phyloP scores from a whole-genome alignment of 2,888 invertebrate species.

The Escarpia spicata region DNA sequence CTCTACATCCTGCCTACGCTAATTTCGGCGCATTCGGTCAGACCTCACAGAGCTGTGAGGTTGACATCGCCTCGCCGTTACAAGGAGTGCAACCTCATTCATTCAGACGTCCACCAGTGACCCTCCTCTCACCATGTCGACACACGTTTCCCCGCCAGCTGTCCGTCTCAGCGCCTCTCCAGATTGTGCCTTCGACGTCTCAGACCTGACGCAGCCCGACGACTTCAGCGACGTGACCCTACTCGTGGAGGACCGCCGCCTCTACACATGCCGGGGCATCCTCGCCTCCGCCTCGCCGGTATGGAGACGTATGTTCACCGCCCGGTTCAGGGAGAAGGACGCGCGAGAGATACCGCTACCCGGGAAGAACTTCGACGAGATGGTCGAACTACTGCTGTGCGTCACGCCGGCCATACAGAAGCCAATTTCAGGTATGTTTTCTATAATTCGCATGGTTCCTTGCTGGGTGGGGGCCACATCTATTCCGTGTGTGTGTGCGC shows the following conservation, averaged over 20 bases:
- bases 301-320: conserved; percentile 44
- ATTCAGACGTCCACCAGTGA: neutral
- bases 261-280: conserved; percentile 43
- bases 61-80: neutral
- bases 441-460: too few species aligned
- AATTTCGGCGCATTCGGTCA: neutral
- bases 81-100: neutral
- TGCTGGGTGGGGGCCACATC: too few species aligned
- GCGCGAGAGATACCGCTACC: conserved; percentile 44
- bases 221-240: conserved; percentile 41
- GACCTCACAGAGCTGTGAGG: neutral
- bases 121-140: neutral
- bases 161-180: neutral
- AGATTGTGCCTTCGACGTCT: neutral
- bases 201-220: conserved; percentile 42
- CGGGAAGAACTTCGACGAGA: conserved; percentile 41
- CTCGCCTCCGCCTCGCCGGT: conserved; percentile 46
- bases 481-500: too few species aligned
- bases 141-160: neutral
- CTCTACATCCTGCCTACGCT: neutral
- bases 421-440: neutral
- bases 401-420: conserved; percentile 5
- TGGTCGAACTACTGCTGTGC: conserved; percentile 39
- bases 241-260: conserved; percentile 39
- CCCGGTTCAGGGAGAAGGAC: conserved; percentile 44